These are phyloP conservation scores for Lycorma delicatula DNA, from an alignment of 1,140 invertebrate species.

Conservation along the genomic window DNA sequence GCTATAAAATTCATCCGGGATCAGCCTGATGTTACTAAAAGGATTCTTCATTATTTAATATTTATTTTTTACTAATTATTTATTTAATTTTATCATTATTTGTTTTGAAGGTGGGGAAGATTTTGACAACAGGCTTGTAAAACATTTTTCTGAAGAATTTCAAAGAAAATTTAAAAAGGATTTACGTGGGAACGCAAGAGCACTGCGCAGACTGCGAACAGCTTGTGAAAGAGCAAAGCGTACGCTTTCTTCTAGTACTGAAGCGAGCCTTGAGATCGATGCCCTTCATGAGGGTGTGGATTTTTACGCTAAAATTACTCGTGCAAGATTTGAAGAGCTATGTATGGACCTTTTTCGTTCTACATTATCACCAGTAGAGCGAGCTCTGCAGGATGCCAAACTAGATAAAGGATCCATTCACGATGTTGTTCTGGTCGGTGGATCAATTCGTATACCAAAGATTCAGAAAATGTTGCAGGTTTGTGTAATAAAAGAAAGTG, in stretches of 20 bases:
- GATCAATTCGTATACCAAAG: slow-evolving; percentile 54
- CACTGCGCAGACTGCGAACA: slow-evolving; percentile 42
- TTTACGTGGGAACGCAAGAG: slow-evolving; percentile 38
- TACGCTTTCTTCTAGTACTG: slow-evolving; percentile 63
- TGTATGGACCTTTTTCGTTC: slow-evolving; percentile 65
- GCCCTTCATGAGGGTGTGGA: slow-evolving; percentile 61
- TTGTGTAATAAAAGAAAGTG: background rate
- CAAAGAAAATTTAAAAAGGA: slow-evolving; percentile 44
- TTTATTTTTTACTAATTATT: slow-evolving; percentile 42
- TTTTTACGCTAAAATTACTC: slow-evolving; percentile 60
- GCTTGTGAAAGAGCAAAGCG: slow-evolving; percentile 72
- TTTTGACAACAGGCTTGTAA: slow-evolving; percentile 75
- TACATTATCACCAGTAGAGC: slow-evolving; percentile 46
- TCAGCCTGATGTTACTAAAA: too few species aligned
- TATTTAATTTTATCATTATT: background rate
- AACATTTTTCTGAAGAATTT: slow-evolving; percentile 55
- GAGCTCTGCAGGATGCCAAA: slow-evolving; percentile 57
- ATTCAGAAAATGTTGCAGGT: slow-evolving; percentile 41
- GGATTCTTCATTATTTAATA: too few species aligned
- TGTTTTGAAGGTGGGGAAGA: slow-evolving; percentile 55
- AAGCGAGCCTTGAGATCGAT: slow-evolving; percentile 62
- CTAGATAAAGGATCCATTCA: slow-evolving; percentile 54
- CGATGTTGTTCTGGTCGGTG: slow-evolving; percentile 62
- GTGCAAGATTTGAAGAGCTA: slow-evolving; percentile 73
- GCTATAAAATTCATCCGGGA: too few species aligned